phyloP scores from a whole-genome alignment of 2,797 vertebrate species.

The Mormyrops boulengeri region DNA sequence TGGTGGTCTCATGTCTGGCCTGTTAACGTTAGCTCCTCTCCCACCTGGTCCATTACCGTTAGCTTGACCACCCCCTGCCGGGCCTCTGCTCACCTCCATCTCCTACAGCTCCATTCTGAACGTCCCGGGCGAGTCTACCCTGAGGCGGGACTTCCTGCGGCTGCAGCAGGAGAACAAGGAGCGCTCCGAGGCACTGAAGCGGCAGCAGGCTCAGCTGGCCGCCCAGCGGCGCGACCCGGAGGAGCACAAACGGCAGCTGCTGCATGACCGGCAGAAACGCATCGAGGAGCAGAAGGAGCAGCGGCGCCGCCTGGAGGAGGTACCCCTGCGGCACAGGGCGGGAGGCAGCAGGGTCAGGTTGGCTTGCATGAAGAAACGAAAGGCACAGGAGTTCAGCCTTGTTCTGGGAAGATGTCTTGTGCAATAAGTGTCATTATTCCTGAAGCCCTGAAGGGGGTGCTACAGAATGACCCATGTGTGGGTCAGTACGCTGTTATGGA shows the following conservation, averaged over 20 bases:
- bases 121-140: conserved; percentile 83
- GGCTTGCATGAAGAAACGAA: background rate
- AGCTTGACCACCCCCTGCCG: background rate
- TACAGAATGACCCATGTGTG: background rate
- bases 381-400: background rate
- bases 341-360: background rate
- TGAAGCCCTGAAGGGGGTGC: background rate
- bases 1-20: background rate
- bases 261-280: conserved; percentile 83
- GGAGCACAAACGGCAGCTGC: conserved; percentile 80
- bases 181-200: conserved; percentile 76
- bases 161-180: conserved; percentile 90
- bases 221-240: conserved; percentile 81
- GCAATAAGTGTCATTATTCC: background rate
- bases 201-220: conserved; percentile 75
- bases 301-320: conserved; percentile 82
- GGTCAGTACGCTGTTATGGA: background rate
- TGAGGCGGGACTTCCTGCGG: conserved; percentile 82
- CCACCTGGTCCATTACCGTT: background rate
- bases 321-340: conserved; percentile 33
- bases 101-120: conserved; percentile 80
- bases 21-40: background rate
- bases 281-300: conserved; percentile 90
- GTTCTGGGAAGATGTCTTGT: background rate
- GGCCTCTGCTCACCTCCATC: background rate